These are phyloP conservation scores for Leptinotarsa haldemani DNA, from an alignment of 2,888 invertebrate species.

Conservation along the genomic window DNA sequence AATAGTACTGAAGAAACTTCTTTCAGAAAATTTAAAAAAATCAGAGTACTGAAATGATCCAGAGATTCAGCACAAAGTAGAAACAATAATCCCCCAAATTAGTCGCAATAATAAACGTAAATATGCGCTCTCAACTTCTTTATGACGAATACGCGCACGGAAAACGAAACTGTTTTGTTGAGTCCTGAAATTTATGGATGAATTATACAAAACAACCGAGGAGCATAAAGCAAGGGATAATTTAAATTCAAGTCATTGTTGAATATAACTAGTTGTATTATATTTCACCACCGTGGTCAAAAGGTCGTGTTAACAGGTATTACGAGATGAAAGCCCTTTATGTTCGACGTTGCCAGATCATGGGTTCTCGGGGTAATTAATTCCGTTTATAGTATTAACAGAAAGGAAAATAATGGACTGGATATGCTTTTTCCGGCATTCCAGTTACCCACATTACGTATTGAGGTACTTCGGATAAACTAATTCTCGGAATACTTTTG, in stretches of 20 bases:
- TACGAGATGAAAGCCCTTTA: conserved; percentile 35
- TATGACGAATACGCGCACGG: conserved; percentile 47
- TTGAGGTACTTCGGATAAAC: too few species aligned
- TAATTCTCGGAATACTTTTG: too few species aligned
- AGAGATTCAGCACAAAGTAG: neutral
- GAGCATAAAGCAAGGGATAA: conserved; percentile 53
- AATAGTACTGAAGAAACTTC: neutral
- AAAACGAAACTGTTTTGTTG: conserved; percentile 55
- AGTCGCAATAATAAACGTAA: conserved; percentile 33
- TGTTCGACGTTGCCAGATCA: conserved; percentile 13
- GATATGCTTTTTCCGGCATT: neutral
- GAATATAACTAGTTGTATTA: conserved; percentile 54
- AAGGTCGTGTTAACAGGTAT: conserved; percentile 51
- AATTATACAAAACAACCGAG: conserved; percentile 55
- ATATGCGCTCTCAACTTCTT: conserved; percentile 51
- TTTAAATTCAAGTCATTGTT: conserved; percentile 59
- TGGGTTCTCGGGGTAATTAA: neutral
- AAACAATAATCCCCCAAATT: conserved; percentile 41
- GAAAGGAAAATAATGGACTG: neutral
- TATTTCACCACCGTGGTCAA: conserved; percentile 48
- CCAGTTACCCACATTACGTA: too few species aligned
- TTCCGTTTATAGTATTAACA: neutral
- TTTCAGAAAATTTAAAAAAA: neutral
- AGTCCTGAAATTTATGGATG: conserved; percentile 56
- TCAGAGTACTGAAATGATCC: neutral